Evolutionary conservation across 1,140 invertebrate genomes (phyloP).

Genomic region (Pseudomyrmex pallidus): DNA sequence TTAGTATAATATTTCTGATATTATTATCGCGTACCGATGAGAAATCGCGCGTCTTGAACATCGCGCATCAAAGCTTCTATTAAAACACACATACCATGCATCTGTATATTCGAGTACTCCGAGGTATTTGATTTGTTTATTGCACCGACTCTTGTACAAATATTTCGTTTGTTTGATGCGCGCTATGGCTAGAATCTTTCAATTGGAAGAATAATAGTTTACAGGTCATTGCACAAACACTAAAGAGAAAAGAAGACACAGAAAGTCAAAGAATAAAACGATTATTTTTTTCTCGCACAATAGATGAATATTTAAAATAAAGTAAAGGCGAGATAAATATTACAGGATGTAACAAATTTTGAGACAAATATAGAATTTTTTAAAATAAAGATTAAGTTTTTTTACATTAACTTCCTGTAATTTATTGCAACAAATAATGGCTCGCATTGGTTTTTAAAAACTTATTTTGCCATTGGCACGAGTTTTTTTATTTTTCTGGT

Average conservation of each 20-base stretch:
- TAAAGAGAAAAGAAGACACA: background rate
- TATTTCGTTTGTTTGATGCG: background rate
- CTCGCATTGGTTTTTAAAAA: too few species aligned
- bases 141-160: slow-evolving; percentile 5
- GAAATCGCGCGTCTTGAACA: background rate
- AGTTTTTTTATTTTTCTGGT: too few species aligned
- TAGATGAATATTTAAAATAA: too few species aligned
- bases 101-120: background rate
- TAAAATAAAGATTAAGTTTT: too few species aligned
- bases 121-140: slow-evolving; percentile 2
- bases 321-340: too few species aligned
- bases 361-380: too few species aligned
- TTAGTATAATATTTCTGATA: background rate
- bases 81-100: background rate
- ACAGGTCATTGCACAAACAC: background rate
- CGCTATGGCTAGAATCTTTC: background rate
- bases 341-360: too few species aligned
- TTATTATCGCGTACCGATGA: background rate
- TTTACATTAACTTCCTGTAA: too few species aligned
- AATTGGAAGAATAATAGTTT: background rate
- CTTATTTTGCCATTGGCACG: too few species aligned
- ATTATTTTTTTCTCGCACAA: too few species aligned
- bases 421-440: too few species aligned
- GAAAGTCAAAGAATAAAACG: too few species aligned
- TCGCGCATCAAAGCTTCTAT: background rate